phyloP scores from a whole-genome alignment of 37 sponge, comb jelly and placozoan species.

The Halichondria panicea region DNA sequence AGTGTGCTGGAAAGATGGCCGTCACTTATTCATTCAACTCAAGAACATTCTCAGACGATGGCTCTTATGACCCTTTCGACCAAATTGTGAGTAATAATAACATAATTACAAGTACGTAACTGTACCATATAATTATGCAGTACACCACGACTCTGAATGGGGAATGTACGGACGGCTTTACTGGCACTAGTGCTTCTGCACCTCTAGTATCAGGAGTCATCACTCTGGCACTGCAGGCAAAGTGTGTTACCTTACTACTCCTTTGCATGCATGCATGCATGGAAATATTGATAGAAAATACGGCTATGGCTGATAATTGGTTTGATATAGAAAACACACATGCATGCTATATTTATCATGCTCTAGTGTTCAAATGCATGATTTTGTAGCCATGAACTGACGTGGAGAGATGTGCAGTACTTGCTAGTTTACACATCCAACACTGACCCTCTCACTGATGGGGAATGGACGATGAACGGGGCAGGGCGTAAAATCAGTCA shows the following conservation, averaged over 20 bases:
- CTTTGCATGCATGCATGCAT: too few species aligned
- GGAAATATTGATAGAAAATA: too few species aligned
- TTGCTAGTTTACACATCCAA: constrained; percentile 79
- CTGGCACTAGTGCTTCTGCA: constrained; percentile 72
- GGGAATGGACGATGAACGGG: constrained; percentile 76
- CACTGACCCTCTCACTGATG: constrained; percentile 17
- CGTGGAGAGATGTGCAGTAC: constrained; percentile 98
- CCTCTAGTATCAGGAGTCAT: constrained; percentile 62
- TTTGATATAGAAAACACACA: too few species aligned
- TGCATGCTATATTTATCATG: too few species aligned
- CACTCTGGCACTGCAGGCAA: constrained; percentile 77
- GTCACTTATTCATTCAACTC: constrained; percentile 79
- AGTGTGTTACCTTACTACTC: too few species aligned
- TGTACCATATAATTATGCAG: too few species aligned
- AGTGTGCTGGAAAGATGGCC: constrained; percentile 87
- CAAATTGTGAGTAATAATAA: constrained; percentile 19
- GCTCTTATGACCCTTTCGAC: neutral
- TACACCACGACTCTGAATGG: constrained; percentile 45
- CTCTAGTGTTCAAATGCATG: neutral
- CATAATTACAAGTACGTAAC: neutral
- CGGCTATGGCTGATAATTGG: too few species aligned
- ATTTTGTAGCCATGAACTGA: constrained; percentile 72
- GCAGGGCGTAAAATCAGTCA: constrained; percentile 81
- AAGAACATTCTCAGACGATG: constrained; percentile 32
- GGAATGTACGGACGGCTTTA: constrained; percentile 39